Evolutionary conservation across 2,888 invertebrate species (phyloP), one percentile per base, ranked within the genome.

Genomic region (Sepioteuthis lessoniana): DNA sequence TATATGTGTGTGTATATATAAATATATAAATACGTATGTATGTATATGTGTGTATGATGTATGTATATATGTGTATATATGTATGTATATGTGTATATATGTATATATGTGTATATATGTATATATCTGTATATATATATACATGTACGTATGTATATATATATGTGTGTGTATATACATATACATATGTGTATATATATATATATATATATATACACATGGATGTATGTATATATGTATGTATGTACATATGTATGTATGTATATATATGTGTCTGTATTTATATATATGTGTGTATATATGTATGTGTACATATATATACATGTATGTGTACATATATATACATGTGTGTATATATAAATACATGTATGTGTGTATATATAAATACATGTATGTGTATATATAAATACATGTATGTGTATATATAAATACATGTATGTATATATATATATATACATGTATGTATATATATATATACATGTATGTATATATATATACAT

Each of bases 341-440:
- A 38, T 90, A 38, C n/a, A 38, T 90, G 21, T 90, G 21, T n/a
- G 21, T 90, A 38, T 90, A 38, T 90, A 38, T 90, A 38, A n/a
- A 90, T 90, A 38, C n/a, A 38, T 38, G n/a, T 35, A 38, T 90
- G n/a, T 90, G n/a, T n/a, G n/a, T n/a, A 90, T n/a, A n/a, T n/a
- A n/a, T n/a, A n/a, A n/a, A n/a, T 90, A 90, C n/a, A 90, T 90
- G n/a, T 90, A 90, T n/a, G n/a, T 90, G n/a, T 90, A 90, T 90
- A 90, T 90, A 90, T 90, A 90, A 21, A 90, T 90, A 90, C n/a
- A n/a, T n/a, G 25, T 90, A n/a, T 90, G 25, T 90, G n/a, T 90
- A 19, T 90, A 19, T 90, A 19, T 90, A 19, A 21, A 19, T n/a
- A 19, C n/a, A 19, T 90, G 25, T 90, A 13, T 90, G 25, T 55